Conservation (phyloP, 64 coral and sea anemone genomes). For the Exaiptasia diaphana region DNA sequence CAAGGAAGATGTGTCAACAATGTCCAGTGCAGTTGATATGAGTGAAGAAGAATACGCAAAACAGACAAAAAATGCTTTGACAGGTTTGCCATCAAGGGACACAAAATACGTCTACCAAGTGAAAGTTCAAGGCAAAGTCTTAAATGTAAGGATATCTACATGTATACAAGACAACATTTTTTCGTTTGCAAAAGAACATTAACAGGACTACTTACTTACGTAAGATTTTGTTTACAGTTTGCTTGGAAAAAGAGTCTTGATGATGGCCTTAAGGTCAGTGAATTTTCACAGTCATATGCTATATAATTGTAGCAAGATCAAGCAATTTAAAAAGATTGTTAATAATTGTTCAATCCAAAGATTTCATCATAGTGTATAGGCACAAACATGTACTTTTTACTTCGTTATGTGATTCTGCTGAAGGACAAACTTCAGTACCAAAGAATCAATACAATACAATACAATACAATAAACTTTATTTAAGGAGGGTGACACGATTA, state of each 20-base stretch:
- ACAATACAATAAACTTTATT: no score
- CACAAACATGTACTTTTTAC: no score
- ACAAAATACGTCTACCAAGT: slow-evolving; percentile 65
- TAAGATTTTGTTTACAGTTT: slow-evolving; percentile 35
- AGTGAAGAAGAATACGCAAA: slow-evolving; percentile 47
- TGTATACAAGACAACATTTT: background rate
- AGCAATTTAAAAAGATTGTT: no score
- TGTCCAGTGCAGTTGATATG: slow-evolving; percentile 69
- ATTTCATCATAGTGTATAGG: no score
- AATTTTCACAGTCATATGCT: background rate
- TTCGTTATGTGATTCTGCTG: background rate
- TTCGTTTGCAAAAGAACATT: background rate
- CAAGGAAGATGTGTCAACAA: slow-evolving; percentile 15
- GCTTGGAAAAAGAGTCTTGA: slow-evolving; percentile 83
- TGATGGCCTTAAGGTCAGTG: slow-evolving; percentile 72
- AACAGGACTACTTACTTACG: background rate
- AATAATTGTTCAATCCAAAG: no score
- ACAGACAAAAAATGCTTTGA: slow-evolving; percentile 56
- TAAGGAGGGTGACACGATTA: no score
- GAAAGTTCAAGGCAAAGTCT: background rate
- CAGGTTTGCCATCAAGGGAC: slow-evolving; percentile 5
- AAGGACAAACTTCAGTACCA: background rate
- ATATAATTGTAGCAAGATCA: background rate
- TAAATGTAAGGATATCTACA: background rate
- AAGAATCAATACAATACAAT: no score